Evolutionary conservation across 53 echinoderm and acorn worm species (phyloP), one percentile per base, ranked within the genome.

Genomic region (Pentamera pediparva): DNA sequence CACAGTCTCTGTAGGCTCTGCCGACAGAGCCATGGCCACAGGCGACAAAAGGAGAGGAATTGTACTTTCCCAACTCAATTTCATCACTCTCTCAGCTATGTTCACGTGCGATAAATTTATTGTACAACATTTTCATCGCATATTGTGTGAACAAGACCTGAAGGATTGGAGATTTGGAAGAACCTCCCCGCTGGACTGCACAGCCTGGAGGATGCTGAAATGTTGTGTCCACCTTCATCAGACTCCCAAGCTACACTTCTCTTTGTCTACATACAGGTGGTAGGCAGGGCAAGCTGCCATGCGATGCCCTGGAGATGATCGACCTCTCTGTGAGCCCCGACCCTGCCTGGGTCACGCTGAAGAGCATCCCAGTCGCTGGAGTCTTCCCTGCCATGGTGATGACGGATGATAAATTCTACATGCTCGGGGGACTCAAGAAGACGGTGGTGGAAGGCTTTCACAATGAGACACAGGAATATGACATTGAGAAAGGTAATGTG

Each of bases 401-500:
- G 67, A 91, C 86, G 4, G 89, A 86, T 37, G 64, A 56, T 13
- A 85, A 98, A 58, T 83, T 98, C 64, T 98, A 85, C 59, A 79
- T 88, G 53, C 71, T 92, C 7, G 98, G 98, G 25, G 98, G 98
- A 4, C 86, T 98, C 6, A 85, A 89, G 56, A 77, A 88, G 36
- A 80, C 86, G 43, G 92, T 81, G 15, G 73, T 79, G 61, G 83
- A 83, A 62, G 84, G 84, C 1, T 78, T 81, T 40, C 80, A 73
- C 41, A 75, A 82, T 70, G 86, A 86, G 39, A 59, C 83, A 22
- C 85, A 92, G 70, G 85, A 92, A 37, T 98, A 86, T 54, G 92
- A 89, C 70, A 85, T 98, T 15, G 98, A 91, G 59, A 89, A 98
- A 83, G 91, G 98, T 95, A 33, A 78, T 32, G 2, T 43, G 30